Evolutionary conservation across 1,140 invertebrate genomes (phyloP), one percentile per base, ranked within the genome.

Genomic region (Eurosta solidaginis): DNA sequence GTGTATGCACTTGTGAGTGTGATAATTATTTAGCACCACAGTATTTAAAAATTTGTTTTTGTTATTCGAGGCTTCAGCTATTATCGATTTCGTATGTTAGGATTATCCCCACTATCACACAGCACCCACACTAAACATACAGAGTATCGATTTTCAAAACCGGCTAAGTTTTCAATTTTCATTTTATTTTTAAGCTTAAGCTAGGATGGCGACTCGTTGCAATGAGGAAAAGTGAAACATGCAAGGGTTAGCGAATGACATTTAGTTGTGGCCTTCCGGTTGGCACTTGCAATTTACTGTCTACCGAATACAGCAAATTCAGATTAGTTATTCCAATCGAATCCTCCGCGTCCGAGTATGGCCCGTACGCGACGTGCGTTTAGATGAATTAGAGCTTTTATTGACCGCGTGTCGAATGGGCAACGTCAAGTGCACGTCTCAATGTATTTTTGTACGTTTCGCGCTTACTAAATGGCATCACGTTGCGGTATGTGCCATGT

Each of bases 331-430:
- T 78, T 52, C 68, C 59, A 59, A 81, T 80, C 80, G 75, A 79
- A 52, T 74, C 52, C 63, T 78, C 36, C 42, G 59, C 36, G 59
- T 40, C 33, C 59, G 59, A 22, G 29, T 44, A 59, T 20, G 44
- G 44, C 14, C 42, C 33, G 77, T 78, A 74, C 77, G 77, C 77
- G 68, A 78, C 47, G 68, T 68, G 81, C 82, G 83, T 82, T 81
- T 82, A 82, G 83, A 82, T 83, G 81, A 85, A 81, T 82, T 80
- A 79, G 54, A 49, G 59, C 33, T 79, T 80, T 80, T 79, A 50
- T 59, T 74, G 68, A 33, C 42, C 52, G 73, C 73, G 73, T 74
- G 33, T 20, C 33, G 59, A 68, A 68, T 33, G 59, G 59, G n/a
- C 59, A n/a, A 40, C 33, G 20, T 10, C 33, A 68, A 68, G 25